Evolutionary conservation across 2,113 vertebrate genomes (phyloP).

Genomic region (Psittacara wagleri): DNA sequence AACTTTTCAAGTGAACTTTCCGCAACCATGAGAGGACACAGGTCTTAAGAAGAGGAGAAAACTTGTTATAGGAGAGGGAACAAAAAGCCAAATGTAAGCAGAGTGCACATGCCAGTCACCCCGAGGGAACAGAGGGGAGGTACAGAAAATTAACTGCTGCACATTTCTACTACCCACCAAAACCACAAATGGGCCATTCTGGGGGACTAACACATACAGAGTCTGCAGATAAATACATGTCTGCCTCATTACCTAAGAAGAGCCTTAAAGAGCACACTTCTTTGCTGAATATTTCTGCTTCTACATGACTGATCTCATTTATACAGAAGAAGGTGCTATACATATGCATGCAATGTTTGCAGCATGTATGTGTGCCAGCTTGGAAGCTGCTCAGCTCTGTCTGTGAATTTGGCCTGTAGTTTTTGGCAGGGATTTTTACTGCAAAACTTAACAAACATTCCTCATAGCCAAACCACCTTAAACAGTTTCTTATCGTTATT

Average conservation of each 20-base stretch:
- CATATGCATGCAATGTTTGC: neutral
- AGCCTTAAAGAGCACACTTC: neutral
- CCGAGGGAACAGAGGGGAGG: constrained; percentile 1
- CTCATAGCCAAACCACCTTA: constrained; percentile 19
- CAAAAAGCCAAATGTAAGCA: constrained; percentile 36
- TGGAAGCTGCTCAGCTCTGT: neutral
- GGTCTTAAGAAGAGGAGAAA: constrained; percentile 6
- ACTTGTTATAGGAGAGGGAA: neutral
- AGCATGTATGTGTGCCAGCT: neutral
- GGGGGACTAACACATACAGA: neutral
- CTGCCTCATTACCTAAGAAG: constrained; percentile 23
- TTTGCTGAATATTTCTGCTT: neutral
- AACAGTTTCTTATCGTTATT: constrained; percentile 30
- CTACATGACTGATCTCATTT: neutral
- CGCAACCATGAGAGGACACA: neutral
- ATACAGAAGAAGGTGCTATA: neutral
- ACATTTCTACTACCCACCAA: constrained; percentile 21
- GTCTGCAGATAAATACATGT: constrained; percentile 1
- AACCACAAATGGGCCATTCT: neutral
- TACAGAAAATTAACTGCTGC: constrained; percentile 3
- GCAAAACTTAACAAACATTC: constrained; percentile 14
- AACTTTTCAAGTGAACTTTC: constrained; percentile 23
- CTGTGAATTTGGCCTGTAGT: neutral
- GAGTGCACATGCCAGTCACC: neutral
- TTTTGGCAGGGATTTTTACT: constrained; percentile 27